A percentile compares a stretch with the other conserved stretches of the same genome.
Conservation (phyloP, 2,888 invertebrate genomes). For the Heteropelma amictum region DNA sequence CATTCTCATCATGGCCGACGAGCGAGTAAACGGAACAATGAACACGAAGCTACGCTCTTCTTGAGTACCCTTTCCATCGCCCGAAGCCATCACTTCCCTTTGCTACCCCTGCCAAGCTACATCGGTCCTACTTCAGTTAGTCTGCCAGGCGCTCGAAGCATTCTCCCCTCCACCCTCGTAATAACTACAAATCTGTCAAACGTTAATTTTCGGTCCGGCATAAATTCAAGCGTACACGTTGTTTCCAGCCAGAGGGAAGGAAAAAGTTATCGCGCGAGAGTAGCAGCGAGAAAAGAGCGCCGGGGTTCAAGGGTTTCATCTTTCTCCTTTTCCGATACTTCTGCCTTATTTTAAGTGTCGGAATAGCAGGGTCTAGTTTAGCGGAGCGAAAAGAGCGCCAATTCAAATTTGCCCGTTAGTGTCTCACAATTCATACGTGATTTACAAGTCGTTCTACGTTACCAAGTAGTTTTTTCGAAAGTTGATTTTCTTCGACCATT, state of each 20-base stretch:
- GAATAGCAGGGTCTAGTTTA: conserved; percentile 3
- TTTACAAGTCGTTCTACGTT: not conserved
- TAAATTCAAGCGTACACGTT: conserved; percentile 74
- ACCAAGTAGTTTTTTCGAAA: not conserved
- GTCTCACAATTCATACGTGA: not conserved
- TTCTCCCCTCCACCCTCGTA: conserved; percentile 66
- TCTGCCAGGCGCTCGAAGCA: conserved; percentile 3
- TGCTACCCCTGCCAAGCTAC: conserved; percentile 30
- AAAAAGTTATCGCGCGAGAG: conserved; percentile 72
- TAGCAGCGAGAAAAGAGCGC: conserved; percentile 36
- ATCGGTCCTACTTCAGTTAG: conserved; percentile 34
- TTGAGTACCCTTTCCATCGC: conserved; percentile 54
- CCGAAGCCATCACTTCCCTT: conserved; percentile 50
- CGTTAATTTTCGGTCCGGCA: conserved; percentile 77
- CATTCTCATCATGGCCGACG: no score
- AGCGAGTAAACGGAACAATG: not conserved
- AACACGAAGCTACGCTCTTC: conserved; percentile 13
- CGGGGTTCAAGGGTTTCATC: conserved; percentile 18
- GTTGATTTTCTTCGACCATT: no score
- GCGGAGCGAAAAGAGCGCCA: conserved; percentile 17
- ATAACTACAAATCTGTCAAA: conserved; percentile 78
- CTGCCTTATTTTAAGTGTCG: conserved; percentile 17
- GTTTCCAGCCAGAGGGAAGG: conserved; percentile 61
- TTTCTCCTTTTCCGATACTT: conserved; percentile 18
- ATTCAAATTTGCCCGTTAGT: not conserved